Base-by-base conservation (phyloP, 2,888 invertebrate species). In the Drosophila diplacantha region DNA sequence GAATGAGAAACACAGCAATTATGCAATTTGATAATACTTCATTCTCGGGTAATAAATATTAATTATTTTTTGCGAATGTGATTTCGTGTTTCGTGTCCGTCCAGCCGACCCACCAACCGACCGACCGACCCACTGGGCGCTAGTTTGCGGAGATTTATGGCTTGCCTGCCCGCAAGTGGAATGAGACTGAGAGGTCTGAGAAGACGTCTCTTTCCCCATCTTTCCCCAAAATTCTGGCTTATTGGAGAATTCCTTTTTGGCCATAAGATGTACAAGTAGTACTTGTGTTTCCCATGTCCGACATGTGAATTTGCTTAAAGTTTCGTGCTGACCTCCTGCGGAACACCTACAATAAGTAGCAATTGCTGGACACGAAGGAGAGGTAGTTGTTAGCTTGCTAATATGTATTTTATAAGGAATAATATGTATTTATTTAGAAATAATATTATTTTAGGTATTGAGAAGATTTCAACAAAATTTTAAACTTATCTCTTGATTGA, bases 1-100 rank as follows among this genome's bases (percentile, higher is more conserved):
- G 84, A 84, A 84, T 80, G 83, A 73, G 81, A 84, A 80, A 82
- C 83, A 84, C 83, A 81, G 81, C 81, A 81, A 81, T 81, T 81
- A 81, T 81, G 81, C 81, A 81, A 81, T 81, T 81, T 81, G 81
- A 81, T 81, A 81, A 81, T 81, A 81, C 84, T 81, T 81, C 83
- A 81, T 81, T 81, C 83, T 81, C 71, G 78, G 75, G 83, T 81
- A 81, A 81, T 81, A 81, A 81, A 81, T 81, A 81, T 81, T 81
- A 81, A 81, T 81, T 81, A 81, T 79, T 81, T 72, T 83, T 76
- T 79, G 65, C 65, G 65, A 66, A 68, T 66, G 65, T 60, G 65
- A 66, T 66, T 65, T 65, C 65, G 59, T 68, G 65, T 67, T 67
- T 55, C 44, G 50, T 53, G 24, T 34, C 44, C 44, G 18, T 16